phyloP scores from a whole-genome alignment of 2,888 invertebrate species.

The Kuschelorhynchus macadamiae region DNA sequence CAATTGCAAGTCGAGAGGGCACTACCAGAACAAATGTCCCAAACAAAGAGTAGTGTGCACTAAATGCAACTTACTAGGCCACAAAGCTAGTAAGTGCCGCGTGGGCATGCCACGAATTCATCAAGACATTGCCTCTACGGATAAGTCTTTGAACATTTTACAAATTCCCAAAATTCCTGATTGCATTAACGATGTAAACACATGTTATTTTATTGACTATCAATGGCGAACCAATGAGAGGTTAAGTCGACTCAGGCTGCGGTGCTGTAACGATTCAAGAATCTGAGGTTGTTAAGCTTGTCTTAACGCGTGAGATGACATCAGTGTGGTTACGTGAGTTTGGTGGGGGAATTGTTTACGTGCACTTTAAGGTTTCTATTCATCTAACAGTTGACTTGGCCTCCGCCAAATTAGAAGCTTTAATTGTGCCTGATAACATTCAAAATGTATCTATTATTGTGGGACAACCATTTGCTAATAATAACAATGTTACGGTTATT shows the following conservation, averaged over 20 bases:
- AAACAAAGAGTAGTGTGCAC: conserved; percentile 34
- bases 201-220: conserved; percentile 50
- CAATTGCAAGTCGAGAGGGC: conserved; percentile 41
- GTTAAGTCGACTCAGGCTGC: conserved; percentile 48
- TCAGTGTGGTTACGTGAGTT: conserved; percentile 32
- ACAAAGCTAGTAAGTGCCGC: conserved; percentile 27
- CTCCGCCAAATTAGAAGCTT: conserved; percentile 34
- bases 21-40: conserved; percentile 36
- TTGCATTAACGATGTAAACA: conserved; percentile 8
- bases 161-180: conserved; percentile 7
- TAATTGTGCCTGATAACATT: conserved; percentile 48
- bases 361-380: conserved; percentile 24
- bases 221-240: conserved; percentile 36
- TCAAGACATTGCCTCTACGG: conserved; percentile 10
- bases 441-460: conserved; percentile 50
- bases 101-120: conserved; percentile 4
- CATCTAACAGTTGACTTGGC: conserved; percentile 39
- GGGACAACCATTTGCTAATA: conserved; percentile 48
- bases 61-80: conserved; percentile 42
- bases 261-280: conserved; percentile 40
- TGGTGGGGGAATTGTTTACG: conserved; percentile 30
- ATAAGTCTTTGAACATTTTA: conserved; percentile 34
- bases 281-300: conserved; percentile 21
- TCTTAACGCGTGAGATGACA: conserved; percentile 16
- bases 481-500: conserved; percentile 38